A percentile compares a stretch with the other conserved stretches of the same genome.
These are phyloP conservation scores for Dynastes tityus DNA, from an alignment of 2,888 invertebrate species.

Conservation along the genomic window DNA sequence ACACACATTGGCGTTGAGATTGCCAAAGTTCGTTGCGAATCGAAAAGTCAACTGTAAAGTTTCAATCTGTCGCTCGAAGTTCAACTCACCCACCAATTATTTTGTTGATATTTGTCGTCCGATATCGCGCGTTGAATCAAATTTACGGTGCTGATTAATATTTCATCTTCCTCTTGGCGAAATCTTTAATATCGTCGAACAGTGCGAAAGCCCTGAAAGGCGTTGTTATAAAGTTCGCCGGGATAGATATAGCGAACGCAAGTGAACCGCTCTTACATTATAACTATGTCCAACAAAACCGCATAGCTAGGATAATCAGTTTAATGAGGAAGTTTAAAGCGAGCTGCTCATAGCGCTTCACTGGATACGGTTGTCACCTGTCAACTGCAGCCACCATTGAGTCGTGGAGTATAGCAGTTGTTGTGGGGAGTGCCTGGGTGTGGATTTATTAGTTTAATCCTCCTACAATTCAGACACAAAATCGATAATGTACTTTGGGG, in stretches of 20 bases:
- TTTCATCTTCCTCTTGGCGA: too few relatives aligned
- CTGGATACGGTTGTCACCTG: slow-evolving; percentile 26
- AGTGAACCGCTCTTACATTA: neutral
- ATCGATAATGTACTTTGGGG: slow-evolving; percentile 4
- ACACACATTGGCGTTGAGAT: too few relatives aligned
- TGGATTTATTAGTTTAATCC: slow-evolving; percentile 35
- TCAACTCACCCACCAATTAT: too few relatives aligned
- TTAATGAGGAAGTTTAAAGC: slow-evolving; percentile 8
- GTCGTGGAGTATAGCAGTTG: neutral
- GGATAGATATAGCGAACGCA: neutral
- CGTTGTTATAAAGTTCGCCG: neutral
- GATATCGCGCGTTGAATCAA: too few relatives aligned
- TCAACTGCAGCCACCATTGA: slow-evolving; percentile 14
- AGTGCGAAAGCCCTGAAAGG: too few relatives aligned
- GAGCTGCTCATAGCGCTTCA: neutral
- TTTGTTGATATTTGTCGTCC: too few relatives aligned
- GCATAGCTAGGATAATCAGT: neutral
- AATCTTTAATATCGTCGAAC: too few relatives aligned
- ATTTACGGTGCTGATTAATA: too few relatives aligned
- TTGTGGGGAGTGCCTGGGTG: neutral
- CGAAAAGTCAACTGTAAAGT: too few relatives aligned
- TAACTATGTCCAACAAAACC: neutral
- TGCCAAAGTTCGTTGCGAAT: too few relatives aligned
- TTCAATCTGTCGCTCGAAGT: too few relatives aligned
- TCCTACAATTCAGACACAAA: slow-evolving; percentile 12